Percentiles rank a stretch among this genome's conserved stretches.
These are phyloP conservation scores for Calidris pygmaea DNA, from an alignment of 2,113 vertebrate species.

Conservation along the genomic window DNA sequence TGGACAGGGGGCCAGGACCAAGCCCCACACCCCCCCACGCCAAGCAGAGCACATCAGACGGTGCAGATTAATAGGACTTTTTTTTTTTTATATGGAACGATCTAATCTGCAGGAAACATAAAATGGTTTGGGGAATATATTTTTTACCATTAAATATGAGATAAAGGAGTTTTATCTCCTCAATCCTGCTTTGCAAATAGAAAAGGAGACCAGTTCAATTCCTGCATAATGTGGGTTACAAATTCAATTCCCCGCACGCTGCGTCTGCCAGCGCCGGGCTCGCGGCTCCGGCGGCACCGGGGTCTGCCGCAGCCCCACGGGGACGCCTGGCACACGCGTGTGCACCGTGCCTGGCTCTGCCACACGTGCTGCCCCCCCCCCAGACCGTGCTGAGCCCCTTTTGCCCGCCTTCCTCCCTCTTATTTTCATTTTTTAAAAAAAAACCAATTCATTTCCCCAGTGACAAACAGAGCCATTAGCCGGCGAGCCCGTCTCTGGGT, in stretches of 20 bases:
- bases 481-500: background rate
- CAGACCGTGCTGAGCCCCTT: fast-evolving
- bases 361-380: background rate
- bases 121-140: slow-evolving; percentile 48
- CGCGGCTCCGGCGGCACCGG: background rate
- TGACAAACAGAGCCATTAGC: slow-evolving; percentile 48
- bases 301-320: background rate
- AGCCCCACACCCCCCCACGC: background rate
- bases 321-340: background rate
- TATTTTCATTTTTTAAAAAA: background rate
- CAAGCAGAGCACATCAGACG: fast-evolving
- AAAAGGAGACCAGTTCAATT: slow-evolving; percentile 56
- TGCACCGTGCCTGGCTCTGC: fast-evolving
- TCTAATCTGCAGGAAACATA: slow-evolving; percentile 57
- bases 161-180: slow-evolving; percentile 68
- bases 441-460: background rate
- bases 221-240: slow-evolving; percentile 56
- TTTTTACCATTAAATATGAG: slow-evolving; percentile 57
- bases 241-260: slow-evolving; percentile 39
- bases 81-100: background rate
- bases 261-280: background rate
- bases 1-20: fast-evolving
- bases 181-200: slow-evolving; percentile 58
- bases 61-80: background rate
- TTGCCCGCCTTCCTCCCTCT: background rate